phyloP scores from a whole-genome alignment of 1,140 invertebrate genomes.

The Holotrichia oblita region DNA sequence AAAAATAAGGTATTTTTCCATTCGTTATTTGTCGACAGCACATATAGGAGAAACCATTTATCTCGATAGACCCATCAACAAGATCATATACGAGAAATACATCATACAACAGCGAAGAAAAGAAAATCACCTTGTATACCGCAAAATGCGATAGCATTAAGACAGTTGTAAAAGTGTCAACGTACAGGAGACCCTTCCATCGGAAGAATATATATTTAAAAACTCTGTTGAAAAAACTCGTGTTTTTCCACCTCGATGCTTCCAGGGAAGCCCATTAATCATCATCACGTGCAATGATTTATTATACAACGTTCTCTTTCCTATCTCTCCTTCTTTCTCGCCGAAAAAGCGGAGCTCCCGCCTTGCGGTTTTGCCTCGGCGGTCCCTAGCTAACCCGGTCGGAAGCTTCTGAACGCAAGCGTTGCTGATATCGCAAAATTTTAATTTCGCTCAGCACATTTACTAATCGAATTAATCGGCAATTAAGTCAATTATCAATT shows the following conservation, averaged over 20 bases:
- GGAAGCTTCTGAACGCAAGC: too few species aligned
- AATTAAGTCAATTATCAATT: too few species aligned
- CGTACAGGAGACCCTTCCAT: neutral
- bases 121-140: neutral
- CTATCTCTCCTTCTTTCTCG: too few species aligned
- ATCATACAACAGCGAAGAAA: neutral
- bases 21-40: neutral
- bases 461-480: too few species aligned
- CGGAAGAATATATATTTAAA: neutral
- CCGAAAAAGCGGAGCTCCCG: too few species aligned
- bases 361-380: too few species aligned
- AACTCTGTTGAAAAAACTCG: neutral
- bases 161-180: conserved; percentile 6
- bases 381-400: too few species aligned
- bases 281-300: conserved; percentile 13
- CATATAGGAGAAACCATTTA: neutral
- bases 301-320: neutral
- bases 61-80: neutral
- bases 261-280: neutral
- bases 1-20: conserved; percentile 3
- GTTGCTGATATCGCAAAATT: too few species aligned
- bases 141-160: neutral
- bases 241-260: conserved; percentile 5
- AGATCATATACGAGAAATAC: neutral
- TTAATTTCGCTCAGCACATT: too few species aligned